These are phyloP conservation scores for Gallinago paraguaiae DNA, from an alignment of 2,113 vertebrate species.

Conservation along the genomic window DNA sequence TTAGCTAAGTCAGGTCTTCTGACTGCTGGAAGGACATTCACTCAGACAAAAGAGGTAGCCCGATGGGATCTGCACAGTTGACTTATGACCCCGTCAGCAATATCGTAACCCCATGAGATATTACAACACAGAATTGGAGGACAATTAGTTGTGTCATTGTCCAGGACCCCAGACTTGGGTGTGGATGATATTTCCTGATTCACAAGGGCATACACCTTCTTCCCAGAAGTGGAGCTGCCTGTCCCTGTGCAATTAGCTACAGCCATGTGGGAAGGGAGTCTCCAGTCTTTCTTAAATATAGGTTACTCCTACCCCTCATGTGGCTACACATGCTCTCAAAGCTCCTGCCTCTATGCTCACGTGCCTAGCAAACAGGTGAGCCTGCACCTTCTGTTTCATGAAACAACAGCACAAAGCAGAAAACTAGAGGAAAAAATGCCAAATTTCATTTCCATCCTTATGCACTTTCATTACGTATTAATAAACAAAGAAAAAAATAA, in stretches of 20 bases:
- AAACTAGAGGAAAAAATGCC: not conserved
- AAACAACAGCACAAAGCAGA: not conserved
- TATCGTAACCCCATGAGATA: not conserved
- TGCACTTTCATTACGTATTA: not conserved
- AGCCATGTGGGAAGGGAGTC: not conserved
- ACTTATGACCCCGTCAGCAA: not conserved
- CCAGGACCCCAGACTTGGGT: not conserved
- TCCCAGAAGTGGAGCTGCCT: not conserved
- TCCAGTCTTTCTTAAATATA: not conserved
- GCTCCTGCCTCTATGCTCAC: not conserved
- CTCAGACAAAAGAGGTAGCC: not conserved
- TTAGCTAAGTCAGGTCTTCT: not conserved
- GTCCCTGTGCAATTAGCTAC: not conserved
- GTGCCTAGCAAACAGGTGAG: not conserved
- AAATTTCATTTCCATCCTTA: not conserved
- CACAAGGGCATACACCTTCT: not conserved
- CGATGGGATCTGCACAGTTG: not conserved
- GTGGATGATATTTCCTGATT: not conserved
- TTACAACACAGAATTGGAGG: not conserved
- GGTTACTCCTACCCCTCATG: not conserved
- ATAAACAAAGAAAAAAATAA: not conserved
- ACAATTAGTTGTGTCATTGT: slow-evolving; percentile 14
- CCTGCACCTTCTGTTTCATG: not conserved
- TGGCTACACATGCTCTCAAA: not conserved
- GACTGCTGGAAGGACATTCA: not conserved